A percentile compares a stretch with the other conserved stretches of the same genome.
Evolutionary conservation across 2,113 vertebrate genomes (phyloP).

Genomic region (Arothron firmamentum): DNA sequence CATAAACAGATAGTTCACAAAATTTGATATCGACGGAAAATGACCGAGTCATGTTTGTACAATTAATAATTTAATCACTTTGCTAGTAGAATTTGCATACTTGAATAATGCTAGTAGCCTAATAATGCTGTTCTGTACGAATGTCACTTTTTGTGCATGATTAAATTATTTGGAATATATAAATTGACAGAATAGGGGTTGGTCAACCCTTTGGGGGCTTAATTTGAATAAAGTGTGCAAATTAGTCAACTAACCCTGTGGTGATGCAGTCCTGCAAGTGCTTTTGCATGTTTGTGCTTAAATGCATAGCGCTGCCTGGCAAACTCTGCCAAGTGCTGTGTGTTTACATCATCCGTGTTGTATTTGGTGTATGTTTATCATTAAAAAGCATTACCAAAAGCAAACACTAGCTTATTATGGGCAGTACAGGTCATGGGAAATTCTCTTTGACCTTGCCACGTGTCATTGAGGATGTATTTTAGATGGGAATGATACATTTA

Average conservation of each 20-base stretch:
- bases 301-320: constrained; percentile 20
- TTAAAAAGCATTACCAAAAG: constrained; percentile 52
- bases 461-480: constrained; percentile 55
- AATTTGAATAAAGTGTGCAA: constrained; percentile 9
- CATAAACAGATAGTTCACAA: neutral
- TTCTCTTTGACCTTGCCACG: constrained; percentile 64
- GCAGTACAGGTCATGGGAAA: constrained; percentile 63
- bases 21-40: neutral
- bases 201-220: neutral
- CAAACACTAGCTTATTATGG: constrained; percentile 51
- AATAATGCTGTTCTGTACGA: too few relatives aligned
- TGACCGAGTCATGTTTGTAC: too few relatives aligned
- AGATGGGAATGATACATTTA: constrained; percentile 26
- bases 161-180: neutral
- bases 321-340: constrained; percentile 33
- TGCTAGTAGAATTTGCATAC: too few relatives aligned
- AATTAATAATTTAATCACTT: too few relatives aligned
- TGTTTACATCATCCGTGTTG: constrained; percentile 53
- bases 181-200: neutral
- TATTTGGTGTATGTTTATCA: constrained; percentile 55
- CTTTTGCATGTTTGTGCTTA: constrained; percentile 28
- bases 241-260: constrained; percentile 2
- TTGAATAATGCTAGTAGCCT: too few relatives aligned
- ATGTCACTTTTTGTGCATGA: too few relatives aligned
- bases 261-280: constrained; percentile 20